A percentile compares a stretch with the other conserved stretches of the same genome.
Evolutionary conservation across 2,113 vertebrate species (phyloP).

Genomic region (Cariama cristata): DNA sequence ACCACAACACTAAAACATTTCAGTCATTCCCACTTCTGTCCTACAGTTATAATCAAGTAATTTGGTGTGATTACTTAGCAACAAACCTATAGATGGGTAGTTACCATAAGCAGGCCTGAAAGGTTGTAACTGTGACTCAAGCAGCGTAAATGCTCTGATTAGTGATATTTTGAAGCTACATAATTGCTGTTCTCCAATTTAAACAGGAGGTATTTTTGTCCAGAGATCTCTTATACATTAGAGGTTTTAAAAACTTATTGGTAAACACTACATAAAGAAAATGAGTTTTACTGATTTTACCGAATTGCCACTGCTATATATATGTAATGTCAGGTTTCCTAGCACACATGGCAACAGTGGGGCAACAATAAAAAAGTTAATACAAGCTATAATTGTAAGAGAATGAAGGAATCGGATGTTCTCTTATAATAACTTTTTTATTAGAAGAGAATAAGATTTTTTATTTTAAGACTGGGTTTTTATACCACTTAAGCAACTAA

Average conservation of each 20-base stretch:
- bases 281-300: background rate
- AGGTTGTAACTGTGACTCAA: background rate
- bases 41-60: background rate
- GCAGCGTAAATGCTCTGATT: background rate
- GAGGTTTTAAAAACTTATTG: background rate
- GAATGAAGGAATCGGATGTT: background rate
- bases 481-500: background rate
- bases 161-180: background rate
- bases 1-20: background rate
- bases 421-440: background rate
- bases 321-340: background rate
- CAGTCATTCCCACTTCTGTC: slow-evolving; percentile 1
- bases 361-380: background rate
- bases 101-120: background rate
- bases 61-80: background rate
- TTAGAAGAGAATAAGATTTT: background rate
- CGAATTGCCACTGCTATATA: background rate
- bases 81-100: background rate
- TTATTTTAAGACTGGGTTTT: background rate
- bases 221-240: background rate
- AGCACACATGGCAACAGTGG: background rate
- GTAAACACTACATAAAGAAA: background rate
- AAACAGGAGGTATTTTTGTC: background rate
- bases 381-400: background rate
- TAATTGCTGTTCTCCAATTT: background rate